Conservation (phyloP, 2,113 vertebrate genomes). For the Amazona guildingii region DNA sequence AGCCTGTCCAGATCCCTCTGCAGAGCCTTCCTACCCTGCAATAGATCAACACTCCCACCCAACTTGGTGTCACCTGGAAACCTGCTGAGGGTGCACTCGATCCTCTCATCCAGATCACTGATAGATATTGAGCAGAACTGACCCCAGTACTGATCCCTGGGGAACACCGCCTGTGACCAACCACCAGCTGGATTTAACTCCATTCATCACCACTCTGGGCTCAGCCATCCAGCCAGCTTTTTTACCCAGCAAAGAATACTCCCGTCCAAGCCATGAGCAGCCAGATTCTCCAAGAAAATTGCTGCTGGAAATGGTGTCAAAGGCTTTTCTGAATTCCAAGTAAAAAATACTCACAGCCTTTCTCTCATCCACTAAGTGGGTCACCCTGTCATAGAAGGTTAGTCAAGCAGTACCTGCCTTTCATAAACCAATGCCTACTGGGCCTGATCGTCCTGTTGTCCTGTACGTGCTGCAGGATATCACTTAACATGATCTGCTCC, state of each 20-base stretch:
- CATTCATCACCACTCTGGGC: neutral
- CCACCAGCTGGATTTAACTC: neutral
- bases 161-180: neutral
- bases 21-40: neutral
- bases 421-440: neutral
- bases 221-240: neutral
- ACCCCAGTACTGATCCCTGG: neutral
- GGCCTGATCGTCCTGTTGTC: neutral
- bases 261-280: neutral
- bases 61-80: neutral
- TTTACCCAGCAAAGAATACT: neutral
- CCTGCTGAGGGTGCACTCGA: neutral
- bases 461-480: neutral
- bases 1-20: neutral
- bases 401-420: neutral
- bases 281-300: neutral
- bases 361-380: neutral
- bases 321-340: neutral
- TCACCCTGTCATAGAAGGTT: neutral
- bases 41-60: neutral
- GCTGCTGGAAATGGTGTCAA: neutral
- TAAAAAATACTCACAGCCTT: neutral
- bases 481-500: neutral
- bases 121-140: neutral
- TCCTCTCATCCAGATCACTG: neutral